Evolutionary conservation across 2,888 invertebrate species (phyloP), one percentile per base, ranked within the genome.

Genomic region (Himalopsyche anomala): DNA sequence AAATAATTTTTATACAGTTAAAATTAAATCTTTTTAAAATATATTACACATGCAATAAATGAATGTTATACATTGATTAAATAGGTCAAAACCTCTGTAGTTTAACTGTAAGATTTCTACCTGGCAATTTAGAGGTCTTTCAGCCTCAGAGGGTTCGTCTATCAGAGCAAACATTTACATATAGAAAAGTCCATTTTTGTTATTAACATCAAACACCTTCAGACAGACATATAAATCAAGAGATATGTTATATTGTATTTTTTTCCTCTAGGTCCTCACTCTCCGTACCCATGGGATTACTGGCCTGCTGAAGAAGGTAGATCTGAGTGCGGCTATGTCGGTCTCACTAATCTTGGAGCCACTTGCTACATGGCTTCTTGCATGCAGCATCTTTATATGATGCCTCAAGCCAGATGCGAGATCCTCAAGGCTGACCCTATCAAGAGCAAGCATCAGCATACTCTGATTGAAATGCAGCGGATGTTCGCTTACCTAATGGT

Each of bases 311-410:
- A 99, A 90, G 99, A 98, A 91, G 98, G 98, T 0, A 94, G 99
- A 1, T 97, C 98, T 0, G 97, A 98, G 90, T 98, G 98, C 91
- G 99, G 99, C 15, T 98, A 97, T 92, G 98, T 98, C 0, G 99
- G 99, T 0, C 93, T 99, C 5, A 98, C 98, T 0, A 99, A 99
- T 92, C 94, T 99, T 19, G 99, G 99, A 42, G 99, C 99, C 42
- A 99, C 99, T 0, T 99, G 99, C 91, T 99, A 99, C 91, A 98
- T 99, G 98, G 99, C 99, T 12, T 98, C 98, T 4, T 98, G 98
- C 90, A 97, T 99, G 95, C 99, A 99, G 91, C 99, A 99, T 91
- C 92, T 99, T 88, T 99, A 98, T 91, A 99, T 99, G 98, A 98
- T 99, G 96, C 98, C 98, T 6, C 97, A 97, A 90, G 98, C 98